A percentile compares a stretch with the other conserved stretches of the same genome.
phyloP scores from a whole-genome alignment of 1,140 invertebrate genomes.

The Planococcus citri region DNA sequence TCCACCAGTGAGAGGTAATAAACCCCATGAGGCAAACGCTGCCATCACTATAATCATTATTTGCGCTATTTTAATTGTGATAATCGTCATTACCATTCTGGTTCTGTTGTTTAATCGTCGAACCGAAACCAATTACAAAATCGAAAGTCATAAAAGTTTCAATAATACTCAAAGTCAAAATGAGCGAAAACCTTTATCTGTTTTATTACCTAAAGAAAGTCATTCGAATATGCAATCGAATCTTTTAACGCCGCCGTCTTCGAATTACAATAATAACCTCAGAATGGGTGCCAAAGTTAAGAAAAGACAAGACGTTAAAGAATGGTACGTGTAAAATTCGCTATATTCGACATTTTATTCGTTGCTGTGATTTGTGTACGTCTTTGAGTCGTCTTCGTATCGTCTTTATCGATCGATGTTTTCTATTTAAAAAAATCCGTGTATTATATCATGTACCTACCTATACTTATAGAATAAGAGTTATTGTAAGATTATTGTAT shows the following conservation, averaged over 20 bases:
- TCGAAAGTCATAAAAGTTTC: constrained; percentile 12
- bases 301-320: constrained; percentile 79
- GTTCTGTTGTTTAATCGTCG: constrained; percentile 1
- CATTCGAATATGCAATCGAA: constrained; percentile 20
- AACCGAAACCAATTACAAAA: constrained; percentile 15
- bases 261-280: constrained; percentile 28
- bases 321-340: constrained; percentile 72
- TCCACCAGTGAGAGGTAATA: background rate
- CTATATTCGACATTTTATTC: background rate
- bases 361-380: background rate
- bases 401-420: background rate
- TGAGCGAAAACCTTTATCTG: constrained; percentile 11
- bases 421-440: background rate
- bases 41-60: background rate
- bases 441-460: no score
- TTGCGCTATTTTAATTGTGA: constrained; percentile 12
- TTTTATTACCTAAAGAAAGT: background rate
- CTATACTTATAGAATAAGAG: no score
- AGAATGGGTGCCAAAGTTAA: constrained; percentile 41
- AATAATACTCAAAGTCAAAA: constrained; percentile 15
- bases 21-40: background rate
- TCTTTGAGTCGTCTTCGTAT: no score
- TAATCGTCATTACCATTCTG: constrained; percentile 11
- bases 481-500: background rate
- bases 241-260: background rate